phyloP scores from a whole-genome alignment of 37 sponge, comb jelly and placozoan genomes.

The Chondrosia reniformis region DNA sequence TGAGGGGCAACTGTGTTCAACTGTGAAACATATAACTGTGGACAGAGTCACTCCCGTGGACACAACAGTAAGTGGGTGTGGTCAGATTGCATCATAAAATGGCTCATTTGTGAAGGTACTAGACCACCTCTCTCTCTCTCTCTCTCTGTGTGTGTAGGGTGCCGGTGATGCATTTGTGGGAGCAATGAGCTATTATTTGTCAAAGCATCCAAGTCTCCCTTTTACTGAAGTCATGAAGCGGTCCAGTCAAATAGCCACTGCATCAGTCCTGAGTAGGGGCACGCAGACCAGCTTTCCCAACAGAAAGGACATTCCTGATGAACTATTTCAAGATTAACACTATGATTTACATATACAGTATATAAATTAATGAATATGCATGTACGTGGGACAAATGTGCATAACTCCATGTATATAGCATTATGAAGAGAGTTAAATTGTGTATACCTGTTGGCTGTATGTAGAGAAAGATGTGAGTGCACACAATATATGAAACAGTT shows the following conservation, averaged over 20 bases:
- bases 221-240: slow-evolving; percentile 63
- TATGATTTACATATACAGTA: too few species aligned
- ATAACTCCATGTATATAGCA: too few species aligned
- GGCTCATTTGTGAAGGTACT: neutral
- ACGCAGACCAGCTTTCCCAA: slow-evolving; percentile 86
- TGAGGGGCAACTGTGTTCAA: neutral
- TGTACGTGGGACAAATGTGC: too few species aligned
- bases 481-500: too few species aligned
- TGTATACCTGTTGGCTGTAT: too few species aligned
- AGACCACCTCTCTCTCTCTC: neutral
- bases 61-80: slow-evolving; percentile 70
- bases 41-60: slow-evolving; percentile 77
- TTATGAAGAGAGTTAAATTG: too few species aligned
- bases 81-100: neutral
- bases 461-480: too few species aligned
- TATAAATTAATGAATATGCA: too few species aligned
- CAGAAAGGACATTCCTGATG: slow-evolving; percentile 5
- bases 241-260: slow-evolving; percentile 68
- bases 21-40: slow-evolving; percentile 57
- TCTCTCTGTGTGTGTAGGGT: slow-evolving; percentile 66
- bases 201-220: slow-evolving; percentile 33
- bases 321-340: slow-evolving; percentile 29
- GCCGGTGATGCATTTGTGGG: slow-evolving; percentile 99
- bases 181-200: slow-evolving; percentile 81
- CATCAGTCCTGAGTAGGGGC: slow-evolving; percentile 70